Evolutionary conservation across 2,888 invertebrate genomes (phyloP).

Genomic region (Machimus rusticus): DNA sequence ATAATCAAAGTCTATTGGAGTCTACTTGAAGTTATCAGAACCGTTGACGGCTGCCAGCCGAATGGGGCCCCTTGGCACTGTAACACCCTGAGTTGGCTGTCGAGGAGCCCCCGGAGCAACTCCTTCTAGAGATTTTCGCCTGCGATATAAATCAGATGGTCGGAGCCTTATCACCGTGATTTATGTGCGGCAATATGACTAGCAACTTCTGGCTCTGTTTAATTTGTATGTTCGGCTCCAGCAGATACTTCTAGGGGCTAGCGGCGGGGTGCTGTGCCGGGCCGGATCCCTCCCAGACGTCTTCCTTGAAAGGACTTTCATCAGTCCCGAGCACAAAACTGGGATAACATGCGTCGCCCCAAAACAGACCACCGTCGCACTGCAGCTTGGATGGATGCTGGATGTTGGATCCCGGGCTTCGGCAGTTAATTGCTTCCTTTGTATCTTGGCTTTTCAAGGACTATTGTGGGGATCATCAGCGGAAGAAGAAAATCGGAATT

Average conservation of each 20-base stretch:
- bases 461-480: constrained; percentile 18
- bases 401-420: background rate
- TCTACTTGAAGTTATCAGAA: background rate
- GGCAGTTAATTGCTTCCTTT: constrained; percentile 38
- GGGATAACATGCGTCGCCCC: constrained; percentile 19
- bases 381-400: background rate
- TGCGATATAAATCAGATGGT: constrained; percentile 25
- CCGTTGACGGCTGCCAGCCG: background rate
- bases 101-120: background rate
- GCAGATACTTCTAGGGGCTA: background rate
- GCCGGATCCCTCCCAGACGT: background rate
- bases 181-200: constrained; percentile 39
- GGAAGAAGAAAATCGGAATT: constrained; percentile 7
- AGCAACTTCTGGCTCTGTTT: constrained; percentile 31
- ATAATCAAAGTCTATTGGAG: constrained; percentile 35
- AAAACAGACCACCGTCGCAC: background rate
- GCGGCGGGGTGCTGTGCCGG: background rate
- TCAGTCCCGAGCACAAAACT: constrained; percentile 4
- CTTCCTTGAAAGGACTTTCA: constrained; percentile 25
- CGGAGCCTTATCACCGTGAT: constrained; percentile 28
- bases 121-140: background rate
- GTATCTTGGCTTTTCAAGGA: constrained; percentile 31
- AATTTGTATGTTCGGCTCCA: constrained; percentile 34
- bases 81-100: background rate
- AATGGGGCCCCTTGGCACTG: background rate